These are phyloP conservation scores for Andricus quercusramuli DNA, from an alignment of 2,888 invertebrate species.

Conservation along the genomic window DNA sequence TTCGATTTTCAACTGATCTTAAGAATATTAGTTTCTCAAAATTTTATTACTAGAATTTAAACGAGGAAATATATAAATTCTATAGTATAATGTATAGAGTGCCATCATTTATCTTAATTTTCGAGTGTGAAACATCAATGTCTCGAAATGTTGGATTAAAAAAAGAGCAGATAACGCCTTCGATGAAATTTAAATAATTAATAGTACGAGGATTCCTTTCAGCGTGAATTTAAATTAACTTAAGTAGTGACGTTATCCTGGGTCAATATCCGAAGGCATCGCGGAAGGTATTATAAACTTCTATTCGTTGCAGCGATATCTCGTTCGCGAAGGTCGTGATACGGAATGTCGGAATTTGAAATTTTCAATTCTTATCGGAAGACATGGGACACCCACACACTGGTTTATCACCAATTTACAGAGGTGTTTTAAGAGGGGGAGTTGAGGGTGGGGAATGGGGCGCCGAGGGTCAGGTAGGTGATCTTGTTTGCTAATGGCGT, in stretches of 20 bases:
- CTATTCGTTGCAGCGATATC: conserved; percentile 16
- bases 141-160: neutral
- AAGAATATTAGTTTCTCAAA: neutral
- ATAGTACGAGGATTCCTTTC: conserved; percentile 22
- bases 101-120: neutral
- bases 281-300: conserved; percentile 7
- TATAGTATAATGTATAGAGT: neutral
- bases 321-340: conserved; percentile 29
- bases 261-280: conserved; percentile 43
- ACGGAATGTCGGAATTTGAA: conserved; percentile 24
- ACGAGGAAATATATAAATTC: neutral
- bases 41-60: neutral
- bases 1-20: neutral
- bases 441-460: conserved; percentile 46
- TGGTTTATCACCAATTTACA: conserved; percentile 72
- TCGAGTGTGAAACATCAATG: neutral
- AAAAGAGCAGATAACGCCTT: neutral
- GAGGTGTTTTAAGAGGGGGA: conserved; percentile 61
- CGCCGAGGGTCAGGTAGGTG: conserved; percentile 68
- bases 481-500: conserved; percentile 77
- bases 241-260: conserved; percentile 39
- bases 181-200: conserved; percentile 32
- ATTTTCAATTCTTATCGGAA: conserved; percentile 43
- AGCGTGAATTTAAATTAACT: conserved; percentile 25
- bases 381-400: conserved; percentile 50